phyloP scores from a whole-genome alignment of 2,797 vertebrate species.

The Malurus splendens region DNA sequence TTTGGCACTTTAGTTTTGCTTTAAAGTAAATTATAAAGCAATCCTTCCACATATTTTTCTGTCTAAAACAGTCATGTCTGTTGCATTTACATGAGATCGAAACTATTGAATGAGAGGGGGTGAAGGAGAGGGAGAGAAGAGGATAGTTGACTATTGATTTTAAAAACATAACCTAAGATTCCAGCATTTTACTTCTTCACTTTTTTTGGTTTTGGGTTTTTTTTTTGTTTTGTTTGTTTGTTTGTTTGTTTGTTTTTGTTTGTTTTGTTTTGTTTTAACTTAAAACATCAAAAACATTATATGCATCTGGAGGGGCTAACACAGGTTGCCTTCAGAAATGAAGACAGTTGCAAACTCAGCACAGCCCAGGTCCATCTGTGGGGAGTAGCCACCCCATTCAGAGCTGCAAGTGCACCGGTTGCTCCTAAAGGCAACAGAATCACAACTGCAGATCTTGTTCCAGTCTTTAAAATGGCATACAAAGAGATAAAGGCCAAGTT shows the following conservation, averaged over 20 bases:
- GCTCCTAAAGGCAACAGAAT: neutral
- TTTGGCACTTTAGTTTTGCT: constrained; percentile 12
- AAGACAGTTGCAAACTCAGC: neutral
- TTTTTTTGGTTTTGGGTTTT: neutral
- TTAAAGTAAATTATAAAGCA: neutral
- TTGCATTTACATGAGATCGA: neutral
- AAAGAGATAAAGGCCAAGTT: neutral
- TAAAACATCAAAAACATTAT: neutral
- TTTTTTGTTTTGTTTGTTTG: neutral
- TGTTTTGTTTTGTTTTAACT: neutral
- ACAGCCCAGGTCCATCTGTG: neutral
- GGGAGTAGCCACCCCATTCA: neutral
- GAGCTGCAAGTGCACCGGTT: neutral
- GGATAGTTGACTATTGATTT: neutral
- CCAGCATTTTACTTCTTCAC: neutral
- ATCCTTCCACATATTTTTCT: neutral
- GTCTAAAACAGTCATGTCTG: neutral
- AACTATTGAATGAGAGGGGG: neutral
- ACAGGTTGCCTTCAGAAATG: neutral
- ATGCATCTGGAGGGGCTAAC: neutral
- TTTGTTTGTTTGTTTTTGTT: neutral
- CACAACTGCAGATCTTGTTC: neutral
- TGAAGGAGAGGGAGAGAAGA: neutral
- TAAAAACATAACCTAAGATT: neutral
- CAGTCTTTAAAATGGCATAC: neutral